These are phyloP conservation scores for Bimastos eiseni DNA, from an alignment of 2,888 invertebrate genomes.

Conservation along the genomic window DNA sequence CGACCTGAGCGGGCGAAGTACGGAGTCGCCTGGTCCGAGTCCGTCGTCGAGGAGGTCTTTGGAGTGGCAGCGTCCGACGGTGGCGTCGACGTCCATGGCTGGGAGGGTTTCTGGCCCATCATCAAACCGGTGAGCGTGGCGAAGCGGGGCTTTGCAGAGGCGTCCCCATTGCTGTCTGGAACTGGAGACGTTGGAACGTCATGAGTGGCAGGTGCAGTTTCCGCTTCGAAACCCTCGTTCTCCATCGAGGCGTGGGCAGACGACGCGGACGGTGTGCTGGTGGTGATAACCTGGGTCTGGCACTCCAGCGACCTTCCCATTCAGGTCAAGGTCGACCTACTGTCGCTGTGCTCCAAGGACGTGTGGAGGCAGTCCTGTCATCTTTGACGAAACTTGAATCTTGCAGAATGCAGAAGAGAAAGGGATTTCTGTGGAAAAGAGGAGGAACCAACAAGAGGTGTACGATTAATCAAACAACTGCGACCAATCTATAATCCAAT, in stretches of 20 bases:
- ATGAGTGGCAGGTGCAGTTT: neutral
- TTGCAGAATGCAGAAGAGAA: neutral
- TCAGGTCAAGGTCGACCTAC: neutral
- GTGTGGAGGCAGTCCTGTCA: neutral
- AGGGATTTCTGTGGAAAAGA: neutral
- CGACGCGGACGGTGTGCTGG: neutral
- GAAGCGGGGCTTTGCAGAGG: neutral
- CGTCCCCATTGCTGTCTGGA: conserved; percentile 6
- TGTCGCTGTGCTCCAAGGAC: neutral
- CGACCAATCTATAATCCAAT: neutral
- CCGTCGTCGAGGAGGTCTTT: neutral
- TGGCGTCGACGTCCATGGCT: neutral
- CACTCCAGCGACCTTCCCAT: neutral
- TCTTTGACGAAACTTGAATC: neutral
- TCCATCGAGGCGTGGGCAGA: conserved; percentile 2
- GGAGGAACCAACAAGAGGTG: neutral
- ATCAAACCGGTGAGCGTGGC: neutral
- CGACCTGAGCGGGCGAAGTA: neutral
- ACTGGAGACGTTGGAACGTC: neutral
- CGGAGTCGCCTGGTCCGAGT: neutral
- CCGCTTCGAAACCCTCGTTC: neutral
- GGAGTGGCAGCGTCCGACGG: neutral
- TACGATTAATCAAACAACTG: neutral
- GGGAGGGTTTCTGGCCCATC: neutral
- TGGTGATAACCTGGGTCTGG: neutral